Conservation (phyloP, 2,113 vertebrate genomes). For the Polypterus bichir region DNA sequence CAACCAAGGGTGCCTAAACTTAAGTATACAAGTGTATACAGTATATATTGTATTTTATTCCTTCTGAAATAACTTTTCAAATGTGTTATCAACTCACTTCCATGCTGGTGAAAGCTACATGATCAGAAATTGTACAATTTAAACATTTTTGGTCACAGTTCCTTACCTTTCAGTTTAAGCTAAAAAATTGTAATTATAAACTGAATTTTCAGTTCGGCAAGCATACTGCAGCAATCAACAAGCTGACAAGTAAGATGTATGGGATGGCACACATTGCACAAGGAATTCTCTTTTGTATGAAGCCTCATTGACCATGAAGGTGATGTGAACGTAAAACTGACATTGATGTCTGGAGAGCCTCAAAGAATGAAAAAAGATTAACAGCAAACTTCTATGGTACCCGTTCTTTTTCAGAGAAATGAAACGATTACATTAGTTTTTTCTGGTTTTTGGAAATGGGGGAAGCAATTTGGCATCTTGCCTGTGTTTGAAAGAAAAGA, state of each 20-base stretch:
- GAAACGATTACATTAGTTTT: too few species aligned
- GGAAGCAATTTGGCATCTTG: too few species aligned
- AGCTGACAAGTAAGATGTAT: slow-evolving; percentile 16
- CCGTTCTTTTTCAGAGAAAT: neutral
- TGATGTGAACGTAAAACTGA: neutral
- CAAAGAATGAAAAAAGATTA: neutral
- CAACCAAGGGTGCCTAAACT: too few species aligned
- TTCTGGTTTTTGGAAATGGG: too few species aligned
- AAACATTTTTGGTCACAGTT: too few species aligned
- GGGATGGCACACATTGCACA: slow-evolving; percentile 2
- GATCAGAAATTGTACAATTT: too few species aligned
- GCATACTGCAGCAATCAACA: slow-evolving; percentile 18
- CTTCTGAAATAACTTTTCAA: too few species aligned
- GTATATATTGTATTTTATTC: too few species aligned
- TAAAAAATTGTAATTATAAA: slow-evolving; percentile 21
- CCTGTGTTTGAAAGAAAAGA: too few species aligned
- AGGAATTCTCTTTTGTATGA: slow-evolving; percentile 8
- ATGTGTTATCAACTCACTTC: too few species aligned
- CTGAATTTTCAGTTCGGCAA: slow-evolving; percentile 11
- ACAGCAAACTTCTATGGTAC: neutral
- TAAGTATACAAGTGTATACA: too few species aligned
- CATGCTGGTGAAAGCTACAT: too few species aligned
- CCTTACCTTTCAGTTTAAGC: slow-evolving; percentile 14
- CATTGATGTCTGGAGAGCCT: neutral
- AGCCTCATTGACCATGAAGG: neutral